Evolutionary conservation across 2,113 vertebrate genomes (phyloP).

Genomic region (Tretioscincus oriximinensis): DNA sequence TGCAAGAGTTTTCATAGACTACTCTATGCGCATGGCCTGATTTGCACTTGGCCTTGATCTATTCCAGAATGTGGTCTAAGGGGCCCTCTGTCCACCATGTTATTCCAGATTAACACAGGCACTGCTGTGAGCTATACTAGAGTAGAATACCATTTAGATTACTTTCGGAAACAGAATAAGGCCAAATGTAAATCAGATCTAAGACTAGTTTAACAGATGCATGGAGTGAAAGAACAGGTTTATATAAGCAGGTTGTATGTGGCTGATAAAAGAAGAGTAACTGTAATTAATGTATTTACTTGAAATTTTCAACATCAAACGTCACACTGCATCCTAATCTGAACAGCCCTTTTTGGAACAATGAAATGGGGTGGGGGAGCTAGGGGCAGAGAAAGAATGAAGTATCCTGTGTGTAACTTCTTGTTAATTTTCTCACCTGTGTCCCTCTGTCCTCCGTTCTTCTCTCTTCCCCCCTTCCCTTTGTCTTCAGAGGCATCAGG

Average conservation of each 20-base stretch:
- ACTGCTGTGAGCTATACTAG: too few species aligned
- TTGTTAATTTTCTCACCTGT: slow-evolving; percentile 4
- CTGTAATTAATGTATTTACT: not conserved
- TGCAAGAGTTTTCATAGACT: too few species aligned
- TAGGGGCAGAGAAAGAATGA: not conserved
- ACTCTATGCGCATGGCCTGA: too few species aligned
- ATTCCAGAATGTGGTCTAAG: too few species aligned
- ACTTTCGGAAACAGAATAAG: too few species aligned
- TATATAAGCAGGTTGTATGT: not conserved
- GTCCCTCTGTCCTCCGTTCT: not conserved
- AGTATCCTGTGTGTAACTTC: not conserved
- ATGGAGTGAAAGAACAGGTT: too few species aligned
- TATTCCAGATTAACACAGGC: too few species aligned
- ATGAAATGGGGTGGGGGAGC: not conserved
- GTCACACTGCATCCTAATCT: not conserved
- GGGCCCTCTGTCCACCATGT: too few species aligned
- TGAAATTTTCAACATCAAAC: not conserved
- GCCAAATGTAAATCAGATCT: too few species aligned
- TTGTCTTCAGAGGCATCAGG: slow-evolving; percentile 87
- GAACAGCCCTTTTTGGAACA: not conserved
- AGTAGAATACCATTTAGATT: too few species aligned
- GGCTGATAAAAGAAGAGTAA: not conserved
- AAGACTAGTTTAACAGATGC: too few species aligned
- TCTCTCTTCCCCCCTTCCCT: slow-evolving; percentile 28
- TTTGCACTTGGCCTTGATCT: too few species aligned